Base-by-base conservation (phyloP, 1,140 invertebrate genomes). In the Drosophila grimshawi region DNA sequence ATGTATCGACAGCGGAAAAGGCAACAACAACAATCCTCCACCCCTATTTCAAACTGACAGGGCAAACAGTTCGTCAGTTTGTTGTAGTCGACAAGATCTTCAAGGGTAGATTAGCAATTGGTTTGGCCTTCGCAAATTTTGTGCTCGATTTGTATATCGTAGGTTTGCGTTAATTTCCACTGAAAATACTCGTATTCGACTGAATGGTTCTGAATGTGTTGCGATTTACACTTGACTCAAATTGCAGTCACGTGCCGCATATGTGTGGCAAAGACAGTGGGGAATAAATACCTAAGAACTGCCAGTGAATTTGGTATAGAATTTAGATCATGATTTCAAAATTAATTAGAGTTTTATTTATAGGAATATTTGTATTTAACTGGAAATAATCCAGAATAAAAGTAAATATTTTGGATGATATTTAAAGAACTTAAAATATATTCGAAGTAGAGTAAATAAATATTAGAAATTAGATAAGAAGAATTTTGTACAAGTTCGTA, bases 71-170 rank as follows among this genome's bases (percentile, higher is more conserved):
- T 75, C 41, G 55, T 78, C 72, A 71, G 66, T 72, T 55, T 46
- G 51, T 70, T 62, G 65, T 80, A 70, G 55, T 59, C 49, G 10
- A 61, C 6, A 27, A 80, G 83, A 88, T 88, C 76, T 62, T 67
- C 68, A 70, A 49, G 83, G 85, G 83, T 65, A 88, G 83, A 88
- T 88, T 80, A 78, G 69, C 74, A 70, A 78, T 75, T 78, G 71
- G 48, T 53, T 72, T 78, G 72, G 76, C 63, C 61, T 69, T 70
- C 49, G 60, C 32, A 67, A 72, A 88, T 89, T 88, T 83, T 78
- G 66, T 68, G 85, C 85, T 89, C 85, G 78, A 89, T 89, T 89
- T 89, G 80, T 89, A 70, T 80, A 89, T 75, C 85, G 48, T 48
- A 51, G 85, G 83, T 88, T 83, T 88, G 67, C 11, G 80, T 85